A percentile compares a stretch with the other conserved stretches of the same genome.
phyloP scores from a whole-genome alignment of 53 echinoderm and acorn worm genomes.

The Henricia sp. region DNA sequence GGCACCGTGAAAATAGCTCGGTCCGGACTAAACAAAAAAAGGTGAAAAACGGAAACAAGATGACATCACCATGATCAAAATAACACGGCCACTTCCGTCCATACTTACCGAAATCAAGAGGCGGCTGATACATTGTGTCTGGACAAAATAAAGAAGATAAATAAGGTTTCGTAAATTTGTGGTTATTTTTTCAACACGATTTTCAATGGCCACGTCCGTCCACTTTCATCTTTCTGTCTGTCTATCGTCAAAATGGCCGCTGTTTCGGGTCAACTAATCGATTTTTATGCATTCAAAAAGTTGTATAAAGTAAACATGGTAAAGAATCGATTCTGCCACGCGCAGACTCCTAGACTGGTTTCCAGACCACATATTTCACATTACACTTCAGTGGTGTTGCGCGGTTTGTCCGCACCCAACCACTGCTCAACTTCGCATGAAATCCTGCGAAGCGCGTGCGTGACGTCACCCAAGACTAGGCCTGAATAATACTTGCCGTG shows the following conservation, averaged over 20 bases:
- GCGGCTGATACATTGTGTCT: slow-evolving; percentile 33
- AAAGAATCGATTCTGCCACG: too few relatives aligned
- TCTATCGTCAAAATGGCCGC: neutral
- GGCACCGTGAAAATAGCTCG: neutral
- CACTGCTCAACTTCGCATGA: too few relatives aligned
- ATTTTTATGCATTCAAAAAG: neutral
- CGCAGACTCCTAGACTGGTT: too few relatives aligned
- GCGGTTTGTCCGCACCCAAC: too few relatives aligned
- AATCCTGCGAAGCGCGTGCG: too few relatives aligned
- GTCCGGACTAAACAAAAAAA: neutral
- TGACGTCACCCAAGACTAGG: too few relatives aligned
- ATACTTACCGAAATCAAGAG: slow-evolving; percentile 46
- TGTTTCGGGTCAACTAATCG: neutral
- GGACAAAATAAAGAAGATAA: neutral
- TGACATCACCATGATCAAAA: neutral
- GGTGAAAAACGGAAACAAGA: neutral
- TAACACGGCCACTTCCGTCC: neutral
- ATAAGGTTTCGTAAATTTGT: neutral
- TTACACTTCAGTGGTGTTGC: too few relatives aligned
- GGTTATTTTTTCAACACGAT: neutral
- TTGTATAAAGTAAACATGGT: too few relatives aligned
- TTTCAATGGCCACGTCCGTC: neutral
- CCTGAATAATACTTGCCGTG: too few relatives aligned
- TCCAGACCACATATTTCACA: too few relatives aligned
- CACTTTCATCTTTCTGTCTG: neutral